phyloP scores from a whole-genome alignment of 2,113 vertebrate species.

The Syngnathus typhle region DNA sequence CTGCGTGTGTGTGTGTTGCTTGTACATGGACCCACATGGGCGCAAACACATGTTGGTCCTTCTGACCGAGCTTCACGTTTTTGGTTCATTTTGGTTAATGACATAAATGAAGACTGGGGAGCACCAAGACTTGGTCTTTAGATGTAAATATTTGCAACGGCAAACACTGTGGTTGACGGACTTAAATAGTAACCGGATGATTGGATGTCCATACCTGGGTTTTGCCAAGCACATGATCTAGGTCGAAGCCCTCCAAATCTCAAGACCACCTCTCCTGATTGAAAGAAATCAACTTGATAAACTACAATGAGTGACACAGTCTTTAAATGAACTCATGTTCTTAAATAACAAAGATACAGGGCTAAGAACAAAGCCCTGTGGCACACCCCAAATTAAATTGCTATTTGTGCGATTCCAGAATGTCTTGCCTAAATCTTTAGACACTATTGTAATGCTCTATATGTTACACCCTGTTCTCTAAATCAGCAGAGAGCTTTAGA shows the following conservation, averaged over 20 bases:
- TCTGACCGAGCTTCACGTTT: no score
- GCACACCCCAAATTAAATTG: not conserved
- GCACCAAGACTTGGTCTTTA: no score
- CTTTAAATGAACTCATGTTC: not conserved
- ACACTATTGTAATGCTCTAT: not conserved
- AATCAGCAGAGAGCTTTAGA: not conserved
- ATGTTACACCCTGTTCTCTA: not conserved
- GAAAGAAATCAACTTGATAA: no score
- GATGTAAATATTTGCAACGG: no score
- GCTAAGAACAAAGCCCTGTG: slow-evolving; percentile 9
- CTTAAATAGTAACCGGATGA: not conserved
- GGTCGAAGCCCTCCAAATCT: no score
- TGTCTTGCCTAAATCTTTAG: not conserved
- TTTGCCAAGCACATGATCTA: no score
- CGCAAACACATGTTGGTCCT: not conserved
- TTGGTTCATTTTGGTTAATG: no score
- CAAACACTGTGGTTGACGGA: no score
- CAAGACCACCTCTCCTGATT: no score
- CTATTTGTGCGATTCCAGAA: not conserved
- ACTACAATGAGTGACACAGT: not conserved
- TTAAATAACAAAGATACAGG: not conserved
- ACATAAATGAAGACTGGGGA: no score
- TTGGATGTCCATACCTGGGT: no score
- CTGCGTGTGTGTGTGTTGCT: not conserved
- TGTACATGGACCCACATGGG: not conserved